Evolutionary conservation across 2,888 invertebrate species (phyloP).

Genomic region (Tortricodes alternella): DNA sequence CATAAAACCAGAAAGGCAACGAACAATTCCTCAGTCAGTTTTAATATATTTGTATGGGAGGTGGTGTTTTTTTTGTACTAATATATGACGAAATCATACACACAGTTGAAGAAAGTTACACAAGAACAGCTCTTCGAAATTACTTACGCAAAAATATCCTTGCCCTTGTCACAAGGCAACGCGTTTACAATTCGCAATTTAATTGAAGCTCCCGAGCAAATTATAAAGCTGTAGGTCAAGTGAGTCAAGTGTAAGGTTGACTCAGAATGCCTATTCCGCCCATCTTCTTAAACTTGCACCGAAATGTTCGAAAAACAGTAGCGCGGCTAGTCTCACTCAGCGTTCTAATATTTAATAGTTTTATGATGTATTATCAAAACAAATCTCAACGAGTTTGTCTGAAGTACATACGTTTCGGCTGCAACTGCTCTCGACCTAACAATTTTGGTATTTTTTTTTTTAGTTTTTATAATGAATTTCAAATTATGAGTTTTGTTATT

Average conservation of each 20-base stretch:
- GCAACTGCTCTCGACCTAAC: conserved; percentile 51
- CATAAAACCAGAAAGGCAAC: too few relatives aligned
- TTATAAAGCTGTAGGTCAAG: conserved; percentile 11
- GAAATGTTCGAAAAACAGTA: conserved; percentile 60
- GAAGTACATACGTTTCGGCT: conserved; percentile 73
- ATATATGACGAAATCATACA: too few relatives aligned
- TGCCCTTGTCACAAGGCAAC: conserved; percentile 6
- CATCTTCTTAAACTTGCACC: conserved; percentile 51
- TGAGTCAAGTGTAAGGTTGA: conserved; percentile 20
- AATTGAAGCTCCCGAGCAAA: background rate
- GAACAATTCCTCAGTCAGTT: too few relatives aligned
- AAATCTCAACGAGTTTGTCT: conserved; percentile 77
- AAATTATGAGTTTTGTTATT: background rate
- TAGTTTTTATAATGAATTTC: conserved; percentile 12
- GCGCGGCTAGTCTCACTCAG: conserved; percentile 81
- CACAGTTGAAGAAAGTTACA: too few relatives aligned
- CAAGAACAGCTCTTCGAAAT: too few relatives aligned
- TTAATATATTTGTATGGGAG: too few relatives aligned
- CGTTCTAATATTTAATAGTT: conserved; percentile 83
- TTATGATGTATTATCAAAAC: conserved; percentile 84
- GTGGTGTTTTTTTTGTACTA: too few relatives aligned
- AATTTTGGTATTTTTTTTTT: conserved; percentile 73
- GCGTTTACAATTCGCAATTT: background rate
- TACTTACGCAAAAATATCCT: conserved; percentile 3
- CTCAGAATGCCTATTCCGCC: conserved; percentile 44